Evolutionary conservation across 1,140 invertebrate genomes (phyloP).

Genomic region (Polypedilum pembai): DNA sequence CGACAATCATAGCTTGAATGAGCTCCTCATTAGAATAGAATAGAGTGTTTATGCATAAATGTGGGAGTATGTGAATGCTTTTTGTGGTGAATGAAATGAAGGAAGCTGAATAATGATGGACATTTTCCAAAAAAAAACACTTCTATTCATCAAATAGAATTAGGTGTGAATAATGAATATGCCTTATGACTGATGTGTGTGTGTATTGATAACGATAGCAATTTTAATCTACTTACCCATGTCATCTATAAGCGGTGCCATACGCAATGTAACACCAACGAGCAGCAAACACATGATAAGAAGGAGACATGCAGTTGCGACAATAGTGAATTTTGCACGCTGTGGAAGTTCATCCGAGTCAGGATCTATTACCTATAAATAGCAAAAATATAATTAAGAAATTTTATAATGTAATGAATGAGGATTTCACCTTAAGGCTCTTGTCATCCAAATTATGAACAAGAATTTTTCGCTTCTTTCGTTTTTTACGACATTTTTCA

Average conservation of each 20-base stretch:
- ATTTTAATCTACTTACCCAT: constrained; percentile 67
- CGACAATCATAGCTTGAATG: background rate
- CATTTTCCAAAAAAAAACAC: too few relatives aligned
- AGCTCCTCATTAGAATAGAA: background rate
- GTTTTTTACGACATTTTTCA: constrained; percentile 28
- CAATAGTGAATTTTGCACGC: constrained; percentile 78
- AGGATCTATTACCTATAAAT: constrained; percentile 52
- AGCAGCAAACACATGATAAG: constrained; percentile 77
- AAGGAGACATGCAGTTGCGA: constrained; percentile 75
- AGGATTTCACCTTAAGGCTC: constrained; percentile 40
- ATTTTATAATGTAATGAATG: too few relatives aligned
- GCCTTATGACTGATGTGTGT: background rate
- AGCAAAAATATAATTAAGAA: too few relatives aligned
- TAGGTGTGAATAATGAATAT: too few relatives aligned
- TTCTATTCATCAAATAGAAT: too few relatives aligned
- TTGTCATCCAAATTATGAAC: constrained; percentile 43
- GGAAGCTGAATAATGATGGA: too few relatives aligned
- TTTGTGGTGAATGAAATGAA: too few relatives aligned
- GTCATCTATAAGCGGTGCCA: constrained; percentile 87
- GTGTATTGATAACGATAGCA: background rate
- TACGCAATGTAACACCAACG: constrained; percentile 78
- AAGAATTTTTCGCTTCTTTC: constrained; percentile 42
- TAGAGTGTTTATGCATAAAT: background rate
- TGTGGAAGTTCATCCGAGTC: constrained; percentile 63
- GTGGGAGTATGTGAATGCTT: too few relatives aligned